Evolutionary conservation across 2,113 vertebrate species (phyloP), one percentile per base, ranked within the genome.

Genomic region (Brachirus orientalis): DNA sequence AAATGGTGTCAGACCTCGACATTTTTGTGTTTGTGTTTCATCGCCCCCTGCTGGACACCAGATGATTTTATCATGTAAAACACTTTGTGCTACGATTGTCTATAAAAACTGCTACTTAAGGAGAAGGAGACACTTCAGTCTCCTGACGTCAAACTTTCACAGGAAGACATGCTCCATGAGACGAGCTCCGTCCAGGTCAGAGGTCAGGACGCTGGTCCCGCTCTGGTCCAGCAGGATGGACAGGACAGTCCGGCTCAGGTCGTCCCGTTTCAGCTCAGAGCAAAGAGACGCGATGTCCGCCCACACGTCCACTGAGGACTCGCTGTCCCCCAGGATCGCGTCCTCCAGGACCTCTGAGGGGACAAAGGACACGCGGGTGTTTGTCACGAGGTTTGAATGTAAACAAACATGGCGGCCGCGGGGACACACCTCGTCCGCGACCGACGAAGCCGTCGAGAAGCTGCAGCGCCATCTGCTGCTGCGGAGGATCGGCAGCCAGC

Each of bases 141-240:
- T n/a, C n/a, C n/a, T n/a, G 6, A 28, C 3, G 28, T 28, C 28
- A 28, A 28, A 28, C 28, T 28, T 28, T 85, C 65, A 88, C 53
- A 85, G 48, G 46, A 69, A 81, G 57, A 88, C 11, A 20, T 86
- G 84, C 4, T 85, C 79, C 63, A 79, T 67, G 16, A 88, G 74
- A 8, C 4, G 4, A 11, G 51, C 82, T 17, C 79, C 86, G 16
- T 85, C 71, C 28, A 8, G 65, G 54, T 85, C 86, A 0, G 74
- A 63, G 38, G 14, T 48, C 61, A 74, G 2, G 45, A 57, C 6
- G 19, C 50, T 2, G 22, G 82, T 85, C 41, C 84, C 74, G 6
- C 43, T 64, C 48, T 84, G 76, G 35, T 62, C 22, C 64, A 82
- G 61, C 33, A 85, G 81, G n/a, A 75, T 0, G 0, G 74, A 62